Percentiles rank a stretch among this genome's conserved stretches.
phyloP scores from a whole-genome alignment of 2,888 invertebrate species.

The Phrixothrix hirtus region DNA sequence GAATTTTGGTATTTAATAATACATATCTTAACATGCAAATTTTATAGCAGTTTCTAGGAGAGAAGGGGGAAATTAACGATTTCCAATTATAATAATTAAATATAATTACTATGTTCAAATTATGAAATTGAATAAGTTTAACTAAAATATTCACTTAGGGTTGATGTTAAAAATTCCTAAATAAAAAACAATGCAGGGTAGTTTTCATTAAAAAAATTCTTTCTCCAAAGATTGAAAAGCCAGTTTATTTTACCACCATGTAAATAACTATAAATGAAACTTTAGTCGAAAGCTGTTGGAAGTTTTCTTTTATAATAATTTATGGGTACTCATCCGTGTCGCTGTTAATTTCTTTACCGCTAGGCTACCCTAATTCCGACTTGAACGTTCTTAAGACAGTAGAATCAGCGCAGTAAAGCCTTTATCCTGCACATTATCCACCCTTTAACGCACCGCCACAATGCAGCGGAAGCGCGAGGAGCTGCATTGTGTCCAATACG shows the following conservation, averaged over 20 bases:
- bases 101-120: too few relatives aligned
- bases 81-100: too few relatives aligned
- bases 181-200: not conserved
- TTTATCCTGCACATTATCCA: slow-evolving; percentile 54
- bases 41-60: too few relatives aligned
- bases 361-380: slow-evolving; percentile 31
- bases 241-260: too few relatives aligned
- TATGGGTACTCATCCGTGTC: slow-evolving; percentile 33
- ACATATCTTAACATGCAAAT: too few relatives aligned
- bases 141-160: too few relatives aligned
- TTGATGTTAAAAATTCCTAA: too few relatives aligned
- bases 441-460: slow-evolving; percentile 57
- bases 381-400: slow-evolving; percentile 37
- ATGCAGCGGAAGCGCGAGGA: slow-evolving; percentile 56
- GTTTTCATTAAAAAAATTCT: too few relatives aligned
- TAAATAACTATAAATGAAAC: slow-evolving; percentile 1
- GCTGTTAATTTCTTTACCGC: slow-evolving; percentile 43
- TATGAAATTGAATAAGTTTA: too few relatives aligned
- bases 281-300: slow-evolving; percentile 18
- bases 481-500: slow-evolving; percentile 56
- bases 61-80: too few relatives aligned
- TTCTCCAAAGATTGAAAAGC: too few relatives aligned
- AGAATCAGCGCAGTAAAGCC: slow-evolving; percentile 37
- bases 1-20: too few relatives aligned
- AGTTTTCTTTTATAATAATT: slow-evolving; percentile 30